These are phyloP conservation scores for Atlantisia rogersi DNA, from an alignment of 2,113 vertebrate species.

Conservation along the genomic window DNA sequence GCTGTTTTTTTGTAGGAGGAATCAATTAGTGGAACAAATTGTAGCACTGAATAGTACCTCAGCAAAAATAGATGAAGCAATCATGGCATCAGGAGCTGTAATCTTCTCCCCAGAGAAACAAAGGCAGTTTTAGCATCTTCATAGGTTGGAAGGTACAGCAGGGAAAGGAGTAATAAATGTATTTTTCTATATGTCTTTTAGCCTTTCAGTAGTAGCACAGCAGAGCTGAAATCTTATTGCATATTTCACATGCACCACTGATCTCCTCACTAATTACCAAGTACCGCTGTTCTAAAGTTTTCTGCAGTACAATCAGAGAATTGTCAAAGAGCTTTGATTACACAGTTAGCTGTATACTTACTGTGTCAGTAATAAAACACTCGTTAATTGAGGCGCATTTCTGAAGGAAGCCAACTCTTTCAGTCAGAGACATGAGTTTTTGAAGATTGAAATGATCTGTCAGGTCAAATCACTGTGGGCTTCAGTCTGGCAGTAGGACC, in stretches of 20 bases:
- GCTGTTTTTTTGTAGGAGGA: conserved; percentile 58
- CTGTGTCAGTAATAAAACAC: neutral
- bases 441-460: neutral
- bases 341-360: neutral
- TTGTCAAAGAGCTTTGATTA: neutral
- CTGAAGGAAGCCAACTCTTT: neutral
- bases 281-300: neutral
- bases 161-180: neutral
- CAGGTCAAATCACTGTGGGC: neutral
- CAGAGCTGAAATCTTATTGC: neutral
- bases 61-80: conserved; percentile 40
- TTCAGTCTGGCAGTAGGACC: neutral
- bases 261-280: neutral
- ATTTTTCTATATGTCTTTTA: neutral
- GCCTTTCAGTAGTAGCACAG: neutral
- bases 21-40: conserved; percentile 36
- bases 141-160: neutral
- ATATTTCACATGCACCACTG: neutral
- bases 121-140: neutral
- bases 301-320: neutral
- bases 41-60: conserved; percentile 39
- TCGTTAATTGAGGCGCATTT: neutral
- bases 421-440: neutral
- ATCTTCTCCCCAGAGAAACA: conserved; percentile 6
- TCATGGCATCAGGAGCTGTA: neutral